Evolutionary conservation across 2,113 vertebrate genomes (phyloP).

Genomic region (Takifugu flavidus): DNA sequence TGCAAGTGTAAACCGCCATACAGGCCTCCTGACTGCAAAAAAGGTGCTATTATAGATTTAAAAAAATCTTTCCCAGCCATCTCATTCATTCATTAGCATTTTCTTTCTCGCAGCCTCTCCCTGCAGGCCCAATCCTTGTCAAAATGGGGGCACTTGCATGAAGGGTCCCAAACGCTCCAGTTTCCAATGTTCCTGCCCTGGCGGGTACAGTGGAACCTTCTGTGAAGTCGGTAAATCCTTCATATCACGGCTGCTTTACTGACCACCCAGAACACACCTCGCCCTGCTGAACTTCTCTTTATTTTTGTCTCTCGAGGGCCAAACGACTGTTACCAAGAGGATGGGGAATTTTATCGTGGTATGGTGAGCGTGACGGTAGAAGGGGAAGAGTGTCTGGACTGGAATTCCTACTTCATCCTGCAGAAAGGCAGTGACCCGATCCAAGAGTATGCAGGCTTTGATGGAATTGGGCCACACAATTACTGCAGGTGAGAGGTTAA

Average conservation of each 20-base stretch:
- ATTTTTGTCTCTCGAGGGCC: slow-evolving; percentile 27
- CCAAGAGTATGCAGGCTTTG: slow-evolving; percentile 20
- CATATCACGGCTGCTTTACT: neutral
- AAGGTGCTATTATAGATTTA: slow-evolving; percentile 24
- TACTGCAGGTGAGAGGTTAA: slow-evolving; percentile 57
- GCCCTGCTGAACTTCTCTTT: neutral
- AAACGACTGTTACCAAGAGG: slow-evolving; percentile 56
- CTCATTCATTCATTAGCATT: neutral
- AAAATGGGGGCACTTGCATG: slow-evolving; percentile 61
- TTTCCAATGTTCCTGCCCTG: slow-evolving; percentile 55
- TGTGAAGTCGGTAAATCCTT: slow-evolving; percentile 63
- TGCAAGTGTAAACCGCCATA: slow-evolving; percentile 63
- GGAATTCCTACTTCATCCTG: slow-evolving; percentile 58
- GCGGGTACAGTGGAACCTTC: slow-evolving; percentile 50
- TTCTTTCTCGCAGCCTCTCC: slow-evolving; percentile 25
- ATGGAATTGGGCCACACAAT: slow-evolving; percentile 58
- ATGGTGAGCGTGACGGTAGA: slow-evolving; percentile 46
- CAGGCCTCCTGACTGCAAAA: slow-evolving; percentile 53
- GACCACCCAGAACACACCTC: neutral
- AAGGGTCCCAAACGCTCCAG: slow-evolving; percentile 19
- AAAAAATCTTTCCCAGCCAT: neutral
- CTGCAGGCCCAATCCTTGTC: slow-evolving; percentile 61
- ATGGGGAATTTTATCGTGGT: slow-evolving; percentile 58
- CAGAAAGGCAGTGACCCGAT: slow-evolving; percentile 29
- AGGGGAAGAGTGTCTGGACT: slow-evolving; percentile 58